Evolutionary conservation across 2,113 vertebrate species (phyloP).

Genomic region (Ascaphus truei): DNA sequence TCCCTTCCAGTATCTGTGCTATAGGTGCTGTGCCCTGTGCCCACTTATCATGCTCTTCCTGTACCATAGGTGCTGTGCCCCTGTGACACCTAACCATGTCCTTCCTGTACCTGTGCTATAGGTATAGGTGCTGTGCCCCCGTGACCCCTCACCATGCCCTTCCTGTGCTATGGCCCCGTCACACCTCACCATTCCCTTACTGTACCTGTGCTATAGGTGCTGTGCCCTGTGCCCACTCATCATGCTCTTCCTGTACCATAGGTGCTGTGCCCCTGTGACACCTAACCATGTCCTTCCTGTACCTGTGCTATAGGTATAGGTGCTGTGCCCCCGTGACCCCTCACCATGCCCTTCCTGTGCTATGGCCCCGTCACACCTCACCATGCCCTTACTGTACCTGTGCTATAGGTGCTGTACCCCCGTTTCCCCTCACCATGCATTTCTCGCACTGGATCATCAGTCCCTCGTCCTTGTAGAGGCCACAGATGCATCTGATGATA

Average conservation of each 20-base stretch:
- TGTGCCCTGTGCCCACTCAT: slow-evolving; percentile 53
- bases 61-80: too few relatives aligned
- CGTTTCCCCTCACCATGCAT: slow-evolving; percentile 81
- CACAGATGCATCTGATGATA: slow-evolving; percentile 94
- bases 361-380: not conserved
- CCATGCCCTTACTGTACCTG: not conserved
- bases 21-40: too few relatives aligned
- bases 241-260: slow-evolving; percentile 99
- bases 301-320: too few relatives aligned
- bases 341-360: not conserved
- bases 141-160: too few relatives aligned
- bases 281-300: too few relatives aligned
- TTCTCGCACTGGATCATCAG: slow-evolving; percentile 99
- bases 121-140: too few relatives aligned
- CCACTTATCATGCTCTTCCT: too few relatives aligned
- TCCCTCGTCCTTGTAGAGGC: slow-evolving; percentile 95
- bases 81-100: too few relatives aligned
- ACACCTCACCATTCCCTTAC: not conserved
- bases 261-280: slow-evolving; percentile 95
- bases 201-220: not conserved
- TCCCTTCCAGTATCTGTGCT: too few relatives aligned
- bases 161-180: too few relatives aligned
- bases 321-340: too few relatives aligned
- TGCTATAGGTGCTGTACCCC: not conserved
- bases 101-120: too few relatives aligned